Conservation (phyloP, 2,113 vertebrate genomes). For the Hiodon tergisus region DNA sequence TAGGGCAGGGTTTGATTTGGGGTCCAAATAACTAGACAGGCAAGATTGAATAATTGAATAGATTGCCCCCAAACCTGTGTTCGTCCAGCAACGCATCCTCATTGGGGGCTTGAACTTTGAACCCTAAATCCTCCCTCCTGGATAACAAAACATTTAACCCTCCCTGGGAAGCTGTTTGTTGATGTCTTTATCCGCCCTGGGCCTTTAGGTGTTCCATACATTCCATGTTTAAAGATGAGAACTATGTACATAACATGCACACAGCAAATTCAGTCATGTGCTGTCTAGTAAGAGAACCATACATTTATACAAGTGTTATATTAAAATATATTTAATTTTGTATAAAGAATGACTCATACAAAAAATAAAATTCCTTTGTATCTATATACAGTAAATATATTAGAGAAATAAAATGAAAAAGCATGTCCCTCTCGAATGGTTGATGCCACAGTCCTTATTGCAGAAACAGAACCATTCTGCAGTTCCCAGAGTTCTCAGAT, state of each 20-base stretch:
- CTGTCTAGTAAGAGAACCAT: constrained; percentile 23
- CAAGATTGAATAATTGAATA: too few relatives aligned
- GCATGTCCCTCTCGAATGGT: constrained; percentile 50
- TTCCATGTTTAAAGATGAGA: constrained; percentile 9
- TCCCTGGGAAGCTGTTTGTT: background rate
- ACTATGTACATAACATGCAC: constrained; percentile 14
- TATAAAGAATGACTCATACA: constrained; percentile 41
- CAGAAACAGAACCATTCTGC: constrained; percentile 26
- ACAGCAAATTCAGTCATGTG: constrained; percentile 11
- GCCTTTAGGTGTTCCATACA: background rate
- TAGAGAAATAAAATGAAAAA: constrained; percentile 38
- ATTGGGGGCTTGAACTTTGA: background rate
- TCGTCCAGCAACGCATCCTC: background rate
- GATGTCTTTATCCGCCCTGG: constrained; percentile 3
- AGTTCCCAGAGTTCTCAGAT: constrained; percentile 27
- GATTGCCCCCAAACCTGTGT: background rate
- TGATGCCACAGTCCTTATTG: constrained; percentile 18
- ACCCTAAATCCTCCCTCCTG: background rate
- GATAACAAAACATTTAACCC: background rate
- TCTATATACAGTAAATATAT: constrained; percentile 34
- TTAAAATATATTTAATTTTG: constrained; percentile 48
- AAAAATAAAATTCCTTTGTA: constrained; percentile 47
- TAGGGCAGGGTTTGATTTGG: background rate
- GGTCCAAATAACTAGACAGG: too few relatives aligned
- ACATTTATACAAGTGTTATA: constrained; percentile 45